Evolutionary conservation across 2,113 vertebrate genomes (phyloP).

Genomic region (Meriones unguiculatus): DNA sequence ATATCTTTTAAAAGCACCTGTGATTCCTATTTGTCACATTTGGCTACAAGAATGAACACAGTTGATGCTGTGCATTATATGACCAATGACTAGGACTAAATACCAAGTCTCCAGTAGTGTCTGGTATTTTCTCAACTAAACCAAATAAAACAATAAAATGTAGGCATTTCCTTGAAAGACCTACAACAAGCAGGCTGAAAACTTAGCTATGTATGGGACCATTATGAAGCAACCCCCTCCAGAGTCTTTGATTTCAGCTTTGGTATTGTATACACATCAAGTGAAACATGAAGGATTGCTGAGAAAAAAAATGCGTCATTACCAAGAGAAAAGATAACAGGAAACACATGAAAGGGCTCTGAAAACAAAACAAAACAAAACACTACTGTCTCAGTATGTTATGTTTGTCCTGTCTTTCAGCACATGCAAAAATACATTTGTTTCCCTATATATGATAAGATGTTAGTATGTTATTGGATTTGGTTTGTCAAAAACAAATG

Average conservation of each 20-base stretch:
- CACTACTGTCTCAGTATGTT: neutral
- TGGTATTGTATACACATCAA: neutral
- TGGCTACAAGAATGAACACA: neutral
- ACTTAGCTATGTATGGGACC: neutral
- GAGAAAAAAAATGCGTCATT: neutral
- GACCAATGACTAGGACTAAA: neutral
- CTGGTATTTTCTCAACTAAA: neutral
- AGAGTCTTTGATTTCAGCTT: slow-evolving; percentile 21
- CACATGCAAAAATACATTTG: neutral
- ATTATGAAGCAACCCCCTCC: neutral
- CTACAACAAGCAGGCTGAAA: neutral
- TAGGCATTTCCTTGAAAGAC: neutral
- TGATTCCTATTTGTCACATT: slow-evolving; percentile 7
- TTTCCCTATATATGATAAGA: neutral
- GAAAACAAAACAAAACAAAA: neutral
- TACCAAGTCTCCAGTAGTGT: neutral
- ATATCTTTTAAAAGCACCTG: neutral
- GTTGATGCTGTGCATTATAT: neutral
- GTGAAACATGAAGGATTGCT: neutral
- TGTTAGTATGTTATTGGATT: neutral
- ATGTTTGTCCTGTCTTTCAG: neutral
- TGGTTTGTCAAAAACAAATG: neutral
- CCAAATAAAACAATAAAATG: neutral
- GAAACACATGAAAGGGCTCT: neutral
- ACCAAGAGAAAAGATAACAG: neutral